A percentile compares a stretch with the other conserved stretches of the same genome.
Evolutionary conservation across 2,888 invertebrate species (phyloP).

Genomic region (Philonicus albiceps): DNA sequence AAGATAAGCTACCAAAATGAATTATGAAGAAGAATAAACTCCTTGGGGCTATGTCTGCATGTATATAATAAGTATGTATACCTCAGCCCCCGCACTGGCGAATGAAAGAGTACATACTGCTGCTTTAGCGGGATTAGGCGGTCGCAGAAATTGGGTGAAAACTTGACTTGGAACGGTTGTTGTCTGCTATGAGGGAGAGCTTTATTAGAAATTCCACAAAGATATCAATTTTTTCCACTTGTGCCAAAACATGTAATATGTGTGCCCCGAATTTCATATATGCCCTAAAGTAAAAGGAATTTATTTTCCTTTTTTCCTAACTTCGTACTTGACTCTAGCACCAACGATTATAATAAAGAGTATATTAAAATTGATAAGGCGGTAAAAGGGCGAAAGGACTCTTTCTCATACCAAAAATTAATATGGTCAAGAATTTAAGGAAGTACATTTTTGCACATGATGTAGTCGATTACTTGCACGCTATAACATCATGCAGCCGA

Average conservation of each 20-base stretch:
- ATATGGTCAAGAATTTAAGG: neutral
- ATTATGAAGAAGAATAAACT: constrained; percentile 28
- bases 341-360: neutral
- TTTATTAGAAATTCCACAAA: constrained; percentile 21
- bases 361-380: neutral
- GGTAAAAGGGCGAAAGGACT: neutral
- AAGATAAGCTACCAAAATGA: constrained; percentile 33
- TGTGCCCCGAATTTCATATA: neutral
- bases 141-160: neutral
- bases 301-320: neutral
- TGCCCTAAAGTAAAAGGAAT: neutral
- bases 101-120: neutral
- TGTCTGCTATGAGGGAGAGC: neutral
- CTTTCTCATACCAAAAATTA: neutral
- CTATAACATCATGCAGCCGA: neutral
- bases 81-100: neutral
- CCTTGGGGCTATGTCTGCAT: neutral
- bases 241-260: constrained; percentile 1
- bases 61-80: neutral
- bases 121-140: neutral
- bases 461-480: neutral
- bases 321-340: neutral
- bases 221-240: constrained; percentile 32
- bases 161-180: neutral
- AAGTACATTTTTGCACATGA: neutral